Evolutionary conservation across 2,888 invertebrate species (phyloP), one percentile per base, ranked within the genome.

Genomic region (Tenthredo amoena): DNA sequence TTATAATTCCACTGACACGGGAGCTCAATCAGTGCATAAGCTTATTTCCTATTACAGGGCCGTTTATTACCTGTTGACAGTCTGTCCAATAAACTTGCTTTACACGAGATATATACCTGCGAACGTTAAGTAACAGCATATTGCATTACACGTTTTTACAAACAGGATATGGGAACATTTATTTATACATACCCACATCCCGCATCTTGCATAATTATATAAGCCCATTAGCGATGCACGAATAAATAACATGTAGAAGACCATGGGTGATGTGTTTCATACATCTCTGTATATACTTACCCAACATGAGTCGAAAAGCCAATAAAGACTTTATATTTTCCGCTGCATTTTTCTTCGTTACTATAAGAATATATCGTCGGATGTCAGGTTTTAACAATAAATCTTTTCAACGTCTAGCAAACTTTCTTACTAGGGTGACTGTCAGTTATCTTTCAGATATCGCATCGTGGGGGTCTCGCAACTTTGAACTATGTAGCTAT

Each of bases 291-390:
- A 40, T 58, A 31, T 62, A 37, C n/a, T 0, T 31, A n/a, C 21
- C n/a, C 21, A 40, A 62, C 81, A 81, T 21, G 37, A 81, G 62
- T 81, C 62, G 81, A 26, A 81, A 81, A 21, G 62, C 81, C 81
- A 81, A 81, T 81, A 81, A 81, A 81, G 58, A 62, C 58, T 81
- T 81, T 62, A 81, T 81, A 62, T 58, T 81, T 62, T 62, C 40
- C 58, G 40, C 62, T 62, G 40, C 62, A 62, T 62, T 62, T 81
- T 81, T 81, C 77, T 77, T 77, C 77, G 77, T 77, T 77, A 77
- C 77, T 18, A 9, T 1, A 31, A 5, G 43, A 47, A 74, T 74
- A 74, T 43, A 34, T 43, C 43, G 43, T 43, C 26, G 43, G 40
- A 40, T 40, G 74, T 74, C 74, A 74, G 55, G 50, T 4, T 31